Evolutionary conservation across 2,797 vertebrate species (phyloP).

Genomic region (Masticophis lateralis): DNA sequence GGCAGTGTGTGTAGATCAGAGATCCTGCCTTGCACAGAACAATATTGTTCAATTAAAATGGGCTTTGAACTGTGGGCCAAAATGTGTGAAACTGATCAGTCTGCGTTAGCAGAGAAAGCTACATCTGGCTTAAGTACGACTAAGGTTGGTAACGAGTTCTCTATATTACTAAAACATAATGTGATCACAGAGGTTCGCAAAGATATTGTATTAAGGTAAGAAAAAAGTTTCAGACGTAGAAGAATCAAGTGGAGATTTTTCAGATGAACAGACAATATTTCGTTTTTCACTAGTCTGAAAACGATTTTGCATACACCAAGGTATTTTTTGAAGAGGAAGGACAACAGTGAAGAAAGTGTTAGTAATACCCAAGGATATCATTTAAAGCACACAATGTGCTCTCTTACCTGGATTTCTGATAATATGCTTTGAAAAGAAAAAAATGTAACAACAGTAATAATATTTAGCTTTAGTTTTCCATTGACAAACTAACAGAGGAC

Average conservation of each 20-base stretch:
- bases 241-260: slow-evolving; percentile 37
- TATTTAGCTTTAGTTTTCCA: slow-evolving; percentile 66
- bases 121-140: background rate
- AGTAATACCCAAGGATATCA: slow-evolving; percentile 61
- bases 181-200: background rate
- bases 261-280: slow-evolving; percentile 14
- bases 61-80: background rate
- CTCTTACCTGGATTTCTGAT: slow-evolving; percentile 49
- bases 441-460: slow-evolving; percentile 53
- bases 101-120: background rate
- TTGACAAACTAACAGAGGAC: slow-evolving; percentile 56
- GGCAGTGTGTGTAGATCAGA: background rate
- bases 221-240: slow-evolving; percentile 4
- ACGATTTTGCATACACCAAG: slow-evolving; percentile 1
- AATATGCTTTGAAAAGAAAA: slow-evolving; percentile 65
- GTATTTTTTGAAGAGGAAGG: slow-evolving; percentile 52
- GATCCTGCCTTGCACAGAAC: background rate
- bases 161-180: background rate
- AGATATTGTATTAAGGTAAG: background rate
- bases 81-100: background rate
- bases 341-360: slow-evolving; percentile 72
- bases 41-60: background rate
- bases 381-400: slow-evolving; percentile 60
- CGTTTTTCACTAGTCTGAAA: slow-evolving; percentile 25
- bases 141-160: background rate